Percentiles rank a stretch among this genome's conserved stretches.
These are phyloP conservation scores for Euleptes europaea DNA, from an alignment of 2,113 vertebrate genomes.

Conservation along the genomic window DNA sequence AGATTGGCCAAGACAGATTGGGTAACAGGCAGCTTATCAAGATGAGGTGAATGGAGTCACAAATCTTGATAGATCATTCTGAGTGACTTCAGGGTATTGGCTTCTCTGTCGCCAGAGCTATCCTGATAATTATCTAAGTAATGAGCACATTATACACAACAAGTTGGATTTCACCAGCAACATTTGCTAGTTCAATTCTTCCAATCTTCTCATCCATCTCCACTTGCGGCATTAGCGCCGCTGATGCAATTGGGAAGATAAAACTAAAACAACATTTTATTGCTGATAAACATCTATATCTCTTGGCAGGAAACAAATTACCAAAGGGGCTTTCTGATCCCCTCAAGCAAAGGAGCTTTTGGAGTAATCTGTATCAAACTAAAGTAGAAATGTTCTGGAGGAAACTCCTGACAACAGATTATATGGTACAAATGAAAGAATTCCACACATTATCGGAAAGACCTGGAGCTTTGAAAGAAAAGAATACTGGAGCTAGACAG, in stretches of 20 bases:
- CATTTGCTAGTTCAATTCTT: constrained; percentile 32
- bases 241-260: constrained; percentile 29
- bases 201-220: background rate
- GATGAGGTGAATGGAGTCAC: background rate
- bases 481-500: constrained; percentile 7
- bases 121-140: constrained; percentile 21
- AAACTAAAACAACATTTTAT: constrained; percentile 49
- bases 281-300: constrained; percentile 42
- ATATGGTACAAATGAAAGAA: constrained; percentile 42
- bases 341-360: constrained; percentile 36
- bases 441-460: background rate
- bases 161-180: background rate
- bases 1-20: background rate
- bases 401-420: constrained; percentile 43
- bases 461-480: background rate
- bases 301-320: constrained; percentile 51
- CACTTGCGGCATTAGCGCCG: constrained; percentile 36
- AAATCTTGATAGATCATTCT: constrained; percentile 10
- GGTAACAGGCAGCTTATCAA: background rate
- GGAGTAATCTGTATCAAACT: constrained; percentile 23
- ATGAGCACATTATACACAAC: background rate
- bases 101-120: background rate
- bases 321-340: constrained; percentile 38
- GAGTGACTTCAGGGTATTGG: background rate
- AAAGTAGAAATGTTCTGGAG: constrained; percentile 33